Percentiles rank a stretch among this genome's conserved stretches.
These are phyloP conservation scores for Leptocoma aspasia DNA, from an alignment of 2,113 vertebrate species.

Conservation along the genomic window DNA sequence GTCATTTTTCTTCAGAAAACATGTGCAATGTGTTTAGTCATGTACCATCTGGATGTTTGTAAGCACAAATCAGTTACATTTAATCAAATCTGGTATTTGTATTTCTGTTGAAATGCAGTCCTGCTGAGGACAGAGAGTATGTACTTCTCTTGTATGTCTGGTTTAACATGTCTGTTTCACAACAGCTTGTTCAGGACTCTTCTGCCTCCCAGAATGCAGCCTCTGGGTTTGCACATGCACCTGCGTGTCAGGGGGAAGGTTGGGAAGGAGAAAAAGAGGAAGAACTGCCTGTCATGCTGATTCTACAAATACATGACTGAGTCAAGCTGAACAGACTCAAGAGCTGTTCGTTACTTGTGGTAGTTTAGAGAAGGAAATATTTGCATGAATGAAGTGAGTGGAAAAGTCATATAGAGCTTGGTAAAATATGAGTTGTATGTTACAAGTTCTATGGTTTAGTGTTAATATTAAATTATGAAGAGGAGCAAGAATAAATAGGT, in stretches of 20 bases:
- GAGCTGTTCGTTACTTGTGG: background rate
- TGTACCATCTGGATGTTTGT: conserved; percentile 67
- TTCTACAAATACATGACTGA: background rate
- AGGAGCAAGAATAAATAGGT: background rate
- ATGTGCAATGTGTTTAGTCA: conserved; percentile 66
- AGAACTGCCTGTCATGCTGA: background rate
- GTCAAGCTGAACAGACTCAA: background rate
- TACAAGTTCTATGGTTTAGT: background rate
- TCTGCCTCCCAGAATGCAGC: conserved; percentile 19
- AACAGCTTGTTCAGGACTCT: conserved; percentile 31
- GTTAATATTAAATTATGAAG: background rate
- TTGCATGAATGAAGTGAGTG: background rate
- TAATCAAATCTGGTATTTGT: conserved; percentile 57
- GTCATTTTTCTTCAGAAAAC: conserved; percentile 65
- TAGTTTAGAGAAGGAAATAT: background rate
- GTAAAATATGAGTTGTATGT: background rate
- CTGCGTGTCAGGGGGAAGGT: background rate
- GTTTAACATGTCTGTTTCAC: conserved; percentile 24
- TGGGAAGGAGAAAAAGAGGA: conserved; percentile 32
- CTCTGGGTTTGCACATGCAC: background rate
- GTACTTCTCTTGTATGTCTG: background rate
- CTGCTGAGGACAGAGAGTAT: background rate
- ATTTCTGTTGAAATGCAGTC: conserved; percentile 21
- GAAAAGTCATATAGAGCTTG: background rate
- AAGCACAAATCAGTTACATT: conserved; percentile 52